Base-by-base conservation (phyloP, 1,140 invertebrate species). In the Aplysia californica region DNA sequence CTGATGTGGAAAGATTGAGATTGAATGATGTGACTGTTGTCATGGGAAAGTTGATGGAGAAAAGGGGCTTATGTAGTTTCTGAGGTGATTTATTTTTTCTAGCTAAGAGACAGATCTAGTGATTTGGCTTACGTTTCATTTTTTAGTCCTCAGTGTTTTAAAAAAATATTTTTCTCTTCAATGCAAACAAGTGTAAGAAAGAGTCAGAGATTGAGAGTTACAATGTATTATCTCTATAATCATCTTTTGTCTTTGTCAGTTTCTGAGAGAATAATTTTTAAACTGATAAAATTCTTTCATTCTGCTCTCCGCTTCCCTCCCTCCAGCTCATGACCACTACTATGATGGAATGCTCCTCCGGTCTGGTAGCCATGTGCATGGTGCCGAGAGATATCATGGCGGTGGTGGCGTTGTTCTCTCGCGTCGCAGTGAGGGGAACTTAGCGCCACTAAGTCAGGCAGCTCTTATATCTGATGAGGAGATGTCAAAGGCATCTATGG, bases 261-360 rank as follows among this genome's bases (percentile, higher is more conserved):
- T n/a, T n/a, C n/a, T n/a, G n/a, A n/a, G n/a, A n/a, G n/a, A n/a
- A n/a, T n/a, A n/a, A n/a, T n/a, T n/a, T n/a, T n/a, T n/a, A n/a
- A n/a, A n/a, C n/a, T n/a, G n/a, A n/a, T n/a, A n/a, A n/a, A n/a
- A n/a, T n/a, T n/a, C n/a, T n/a, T n/a, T n/a, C n/a, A n/a, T n/a
- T n/a, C n/a, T n/a, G n/a, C n/a, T n/a, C n/a, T n/a, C n/a, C n/a
- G n/a, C n/a, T n/a, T n/a, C n/a, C n/a, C n/a, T 35, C 38, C 44
- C 10, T 33, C 33, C 26, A 55, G 71, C 65, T 61, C 39, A 69
- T 58, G 50, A 66, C 36, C 56, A 67, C 74, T 74, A 73, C 65
- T 71, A 58, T 59, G 78, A 83, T 73, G 84, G 85, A 31, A 85
- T 86, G 72, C 41, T 79, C 15, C 77, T 86, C 38, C 68, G 85